Percentiles rank a stretch among this genome's conserved stretches.
Conservation (phyloP, 2,797 vertebrate species). For the Cyprinodon diabolis region DNA sequence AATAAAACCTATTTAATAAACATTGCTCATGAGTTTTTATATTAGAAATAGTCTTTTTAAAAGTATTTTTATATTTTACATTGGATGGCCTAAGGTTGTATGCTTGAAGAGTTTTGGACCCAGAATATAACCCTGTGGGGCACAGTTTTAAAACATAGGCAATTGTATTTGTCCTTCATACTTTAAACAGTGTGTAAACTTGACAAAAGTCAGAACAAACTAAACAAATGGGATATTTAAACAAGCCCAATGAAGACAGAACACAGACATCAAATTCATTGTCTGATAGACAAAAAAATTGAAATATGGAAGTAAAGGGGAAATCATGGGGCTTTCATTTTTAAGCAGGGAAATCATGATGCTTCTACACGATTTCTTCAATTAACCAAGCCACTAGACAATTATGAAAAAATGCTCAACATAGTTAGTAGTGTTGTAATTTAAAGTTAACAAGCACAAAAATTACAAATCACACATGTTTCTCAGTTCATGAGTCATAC, state of each 20-base stretch:
- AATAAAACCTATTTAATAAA: too few species aligned
- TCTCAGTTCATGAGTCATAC: neutral
- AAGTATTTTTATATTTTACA: neutral
- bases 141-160: neutral
- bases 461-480: neutral
- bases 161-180: neutral
- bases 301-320: neutral
- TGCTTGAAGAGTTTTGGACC: neutral
- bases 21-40: too few species aligned
- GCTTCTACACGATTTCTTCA: neutral
- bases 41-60: neutral
- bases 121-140: neutral
- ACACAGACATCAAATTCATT: constrained; percentile 6
- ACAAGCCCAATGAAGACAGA: constrained; percentile 29
- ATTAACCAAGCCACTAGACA: neutral
- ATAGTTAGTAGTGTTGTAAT: constrained; percentile 23
- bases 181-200: constrained; percentile 11
- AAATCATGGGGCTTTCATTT: neutral
- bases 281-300: neutral
- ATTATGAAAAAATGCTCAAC: constrained; percentile 19
- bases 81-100: neutral
- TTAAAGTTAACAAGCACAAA: neutral
- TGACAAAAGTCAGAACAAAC: constrained; percentile 54
- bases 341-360: neutral
- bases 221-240: constrained; percentile 54